phyloP scores from a whole-genome alignment of 2,888 invertebrate species.

The Petrolisthes manimaculis region DNA sequence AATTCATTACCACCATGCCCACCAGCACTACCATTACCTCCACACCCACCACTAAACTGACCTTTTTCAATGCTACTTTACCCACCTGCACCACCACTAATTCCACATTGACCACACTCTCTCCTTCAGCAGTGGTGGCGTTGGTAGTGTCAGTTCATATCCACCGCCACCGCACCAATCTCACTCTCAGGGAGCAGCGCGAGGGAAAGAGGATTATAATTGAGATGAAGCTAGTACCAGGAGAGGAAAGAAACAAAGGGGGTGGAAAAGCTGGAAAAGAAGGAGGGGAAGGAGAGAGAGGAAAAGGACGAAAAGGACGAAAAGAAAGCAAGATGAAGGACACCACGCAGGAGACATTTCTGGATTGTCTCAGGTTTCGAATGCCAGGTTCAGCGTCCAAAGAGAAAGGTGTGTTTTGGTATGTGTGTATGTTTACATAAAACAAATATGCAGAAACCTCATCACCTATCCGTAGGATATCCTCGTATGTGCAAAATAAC shows the following conservation, averaged over 20 bases:
- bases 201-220: background rate
- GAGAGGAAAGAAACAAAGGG: background rate
- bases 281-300: background rate
- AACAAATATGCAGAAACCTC: no score
- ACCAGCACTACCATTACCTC: no score
- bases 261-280: background rate
- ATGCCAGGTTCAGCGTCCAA: background rate
- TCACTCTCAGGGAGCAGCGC: background rate
- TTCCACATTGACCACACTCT: background rate
- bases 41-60: no score
- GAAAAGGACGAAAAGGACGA: background rate
- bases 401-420: background rate
- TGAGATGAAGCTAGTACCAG: background rate
- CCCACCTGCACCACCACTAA: no score
- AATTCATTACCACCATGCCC: no score
- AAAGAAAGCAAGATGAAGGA: background rate
- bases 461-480: no score
- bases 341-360: background rate
- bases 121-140: background rate
- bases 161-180: background rate
- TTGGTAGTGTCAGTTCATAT: background rate
- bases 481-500: background rate
- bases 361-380: background rate
- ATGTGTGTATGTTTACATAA: background rate
- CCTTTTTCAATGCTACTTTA: no score